Conservation (phyloP, 37 sponge, comb jelly and placozoan genomes). For the Halisarca cf. caerulea region DNA sequence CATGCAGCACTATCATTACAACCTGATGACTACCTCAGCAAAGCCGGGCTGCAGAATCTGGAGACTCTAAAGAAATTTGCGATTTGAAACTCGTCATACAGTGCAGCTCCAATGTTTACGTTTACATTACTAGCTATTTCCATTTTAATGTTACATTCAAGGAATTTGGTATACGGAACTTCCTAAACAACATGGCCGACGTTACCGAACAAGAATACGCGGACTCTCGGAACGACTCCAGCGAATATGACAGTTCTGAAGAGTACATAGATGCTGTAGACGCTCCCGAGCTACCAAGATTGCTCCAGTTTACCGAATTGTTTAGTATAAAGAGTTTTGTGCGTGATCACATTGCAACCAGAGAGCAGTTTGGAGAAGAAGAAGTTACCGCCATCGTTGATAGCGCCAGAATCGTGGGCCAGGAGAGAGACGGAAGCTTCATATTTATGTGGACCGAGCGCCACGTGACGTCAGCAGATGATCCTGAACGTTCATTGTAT, state of each 20-base stretch:
- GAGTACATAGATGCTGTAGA: slow-evolving; percentile 15
- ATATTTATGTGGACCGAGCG: slow-evolving; percentile 12
- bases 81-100: no score
- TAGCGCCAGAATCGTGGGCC: slow-evolving; percentile 13
- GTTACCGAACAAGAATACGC: background rate
- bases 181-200: background rate
- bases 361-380: background rate
- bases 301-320: slow-evolving; percentile 18
- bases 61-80: background rate
- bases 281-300: background rate
- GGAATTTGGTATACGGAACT: no score
- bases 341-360: background rate
- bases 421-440: slow-evolving; percentile 18
- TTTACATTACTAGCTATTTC: no score
- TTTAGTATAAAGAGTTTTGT: slow-evolving; percentile 19
- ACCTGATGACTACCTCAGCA: slow-evolving; percentile 13
- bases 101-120: no score
- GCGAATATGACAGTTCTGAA: background rate
- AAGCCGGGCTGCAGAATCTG: background rate
- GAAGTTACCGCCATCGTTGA: background rate
- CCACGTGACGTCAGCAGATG: background rate
- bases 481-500: background rate
- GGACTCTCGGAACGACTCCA: background rate
- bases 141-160: no score
- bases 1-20: background rate